Conservation (phyloP, 2,888 invertebrate genomes). For the Chrysodeixis includens region DNA sequence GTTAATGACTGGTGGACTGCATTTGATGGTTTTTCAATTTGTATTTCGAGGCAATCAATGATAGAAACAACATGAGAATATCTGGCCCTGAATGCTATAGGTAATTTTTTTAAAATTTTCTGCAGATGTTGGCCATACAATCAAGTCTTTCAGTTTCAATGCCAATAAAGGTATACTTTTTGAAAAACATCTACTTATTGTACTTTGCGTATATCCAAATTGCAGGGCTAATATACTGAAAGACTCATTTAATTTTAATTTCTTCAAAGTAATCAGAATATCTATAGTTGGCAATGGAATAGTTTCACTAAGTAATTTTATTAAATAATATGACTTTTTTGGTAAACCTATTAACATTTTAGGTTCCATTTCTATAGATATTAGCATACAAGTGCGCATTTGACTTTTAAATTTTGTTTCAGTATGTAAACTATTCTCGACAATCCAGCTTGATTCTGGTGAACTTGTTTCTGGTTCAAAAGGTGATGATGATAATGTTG, state of each 20-base stretch:
- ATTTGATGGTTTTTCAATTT: constrained; percentile 66
- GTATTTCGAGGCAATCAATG: too few relatives aligned
- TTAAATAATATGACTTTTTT: background rate
- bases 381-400: background rate
- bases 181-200: background rate
- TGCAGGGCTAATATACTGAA: background rate
- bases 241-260: background rate
- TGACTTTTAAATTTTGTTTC: background rate
- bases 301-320: background rate
- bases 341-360: background rate
- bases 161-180: background rate
- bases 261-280: background rate
- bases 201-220: background rate
- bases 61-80: constrained; percentile 55
- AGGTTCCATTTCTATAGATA: background rate
- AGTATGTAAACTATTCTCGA: background rate
- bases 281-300: background rate
- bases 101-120: constrained; percentile 17
- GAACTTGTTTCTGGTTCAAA: background rate
- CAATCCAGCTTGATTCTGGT: background rate
- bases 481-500: background rate
- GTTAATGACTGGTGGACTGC: constrained; percentile 62
- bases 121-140: background rate
- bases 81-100: constrained; percentile 53
- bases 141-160: background rate